Conservation (phyloP, 2,888 invertebrate species). For the Ctena decussata region DNA sequence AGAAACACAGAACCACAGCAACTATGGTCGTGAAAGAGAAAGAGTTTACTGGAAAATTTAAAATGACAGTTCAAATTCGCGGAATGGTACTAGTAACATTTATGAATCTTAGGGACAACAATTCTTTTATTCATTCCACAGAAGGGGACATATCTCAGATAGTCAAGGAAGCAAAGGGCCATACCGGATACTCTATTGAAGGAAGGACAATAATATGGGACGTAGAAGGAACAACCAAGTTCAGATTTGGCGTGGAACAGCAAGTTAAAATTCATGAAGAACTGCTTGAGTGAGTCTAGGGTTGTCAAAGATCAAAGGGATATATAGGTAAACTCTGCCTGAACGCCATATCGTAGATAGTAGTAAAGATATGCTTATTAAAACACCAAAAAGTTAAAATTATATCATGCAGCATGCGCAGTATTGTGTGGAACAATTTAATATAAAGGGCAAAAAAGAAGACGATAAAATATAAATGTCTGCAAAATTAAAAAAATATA, state of each 20-base stretch:
- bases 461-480: too few relatives aligned
- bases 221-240: slow-evolving; percentile 80
- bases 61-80: slow-evolving; percentile 81
- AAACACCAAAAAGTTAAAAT: too few relatives aligned
- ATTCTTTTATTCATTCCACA: slow-evolving; percentile 84
- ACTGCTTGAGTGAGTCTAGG: slow-evolving; percentile 21
- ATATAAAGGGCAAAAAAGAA: too few relatives aligned
- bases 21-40: slow-evolving; percentile 87
- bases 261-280: slow-evolving; percentile 84
- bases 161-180: slow-evolving; percentile 70
- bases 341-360: too few relatives aligned
- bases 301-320: too few relatives aligned
- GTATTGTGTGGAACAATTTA: too few relatives aligned
- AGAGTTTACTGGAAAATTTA: slow-evolving; percentile 87
- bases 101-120: slow-evolving; percentile 86
- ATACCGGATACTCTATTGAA: slow-evolving; percentile 68
- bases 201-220: slow-evolving; percentile 71
- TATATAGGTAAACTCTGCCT: too few relatives aligned
- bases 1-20: slow-evolving; percentile 84
- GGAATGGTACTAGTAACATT: slow-evolving; percentile 85
- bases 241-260: slow-evolving; percentile 85
- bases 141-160: slow-evolving; percentile 83
- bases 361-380: too few relatives aligned
- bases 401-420: too few relatives aligned
- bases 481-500: too few relatives aligned